These are phyloP conservation scores for Hirtodrosophila trivittata DNA, from an alignment of 2,888 invertebrate species.

Conservation along the genomic window DNA sequence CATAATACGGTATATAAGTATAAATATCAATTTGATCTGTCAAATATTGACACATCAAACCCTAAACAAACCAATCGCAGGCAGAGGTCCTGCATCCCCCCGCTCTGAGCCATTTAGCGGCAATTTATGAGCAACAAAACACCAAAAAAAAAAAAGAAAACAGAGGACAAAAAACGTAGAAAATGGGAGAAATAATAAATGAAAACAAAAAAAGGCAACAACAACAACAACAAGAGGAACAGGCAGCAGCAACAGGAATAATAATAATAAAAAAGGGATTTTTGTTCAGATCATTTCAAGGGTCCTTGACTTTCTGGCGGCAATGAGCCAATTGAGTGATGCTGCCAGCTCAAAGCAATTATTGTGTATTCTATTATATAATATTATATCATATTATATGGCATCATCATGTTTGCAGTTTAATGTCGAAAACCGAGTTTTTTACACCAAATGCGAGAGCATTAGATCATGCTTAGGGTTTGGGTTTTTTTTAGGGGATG, in stretches of 20 bases:
- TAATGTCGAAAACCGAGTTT: slow-evolving; percentile 81
- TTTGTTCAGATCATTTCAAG: slow-evolving; percentile 81
- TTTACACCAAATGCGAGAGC: slow-evolving; percentile 63
- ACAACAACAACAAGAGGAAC: slow-evolving; percentile 17
- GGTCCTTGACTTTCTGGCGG: slow-evolving; percentile 81
- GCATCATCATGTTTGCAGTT: slow-evolving; percentile 79
- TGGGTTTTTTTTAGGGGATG: slow-evolving; percentile 67
- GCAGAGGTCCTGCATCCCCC: slow-evolving; percentile 51
- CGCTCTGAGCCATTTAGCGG: slow-evolving; percentile 65
- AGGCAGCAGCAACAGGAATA: slow-evolving; percentile 6
- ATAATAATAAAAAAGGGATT: slow-evolving; percentile 46
- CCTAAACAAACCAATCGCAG: slow-evolving; percentile 82
- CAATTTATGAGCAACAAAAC: slow-evolving; percentile 79
- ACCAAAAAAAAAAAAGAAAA: slow-evolving; percentile 61
- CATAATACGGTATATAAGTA: slow-evolving; percentile 60
- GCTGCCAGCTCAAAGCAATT: slow-evolving; percentile 49
- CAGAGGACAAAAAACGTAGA: slow-evolving; percentile 47
- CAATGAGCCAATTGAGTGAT: slow-evolving; percentile 63
- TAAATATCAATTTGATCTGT: slow-evolving; percentile 81
- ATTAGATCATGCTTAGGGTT: slow-evolving; percentile 58
- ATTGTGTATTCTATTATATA: slow-evolving; percentile 47
- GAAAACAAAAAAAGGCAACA: slow-evolving; percentile 47
- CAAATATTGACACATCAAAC: slow-evolving; percentile 82
- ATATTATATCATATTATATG: slow-evolving; percentile 66
- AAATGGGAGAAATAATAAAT: slow-evolving; percentile 74